Percentiles rank a stretch among this genome's conserved stretches.
phyloP scores from a whole-genome alignment of 35 echinoderm and acorn worm species.

The Strongylocentrotus purpuratus region DNA sequence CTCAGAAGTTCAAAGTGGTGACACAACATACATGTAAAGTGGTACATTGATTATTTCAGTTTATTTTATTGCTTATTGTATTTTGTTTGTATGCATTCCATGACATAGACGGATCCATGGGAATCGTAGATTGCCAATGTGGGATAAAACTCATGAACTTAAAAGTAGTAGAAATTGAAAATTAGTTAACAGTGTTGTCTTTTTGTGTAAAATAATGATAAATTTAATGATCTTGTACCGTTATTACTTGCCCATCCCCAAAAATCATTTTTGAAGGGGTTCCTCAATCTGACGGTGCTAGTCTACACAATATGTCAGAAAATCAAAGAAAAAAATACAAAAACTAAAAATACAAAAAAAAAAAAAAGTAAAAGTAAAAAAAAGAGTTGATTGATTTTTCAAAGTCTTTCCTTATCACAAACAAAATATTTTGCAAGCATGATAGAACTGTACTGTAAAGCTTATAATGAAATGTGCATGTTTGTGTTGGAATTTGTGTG shows the following conservation, averaged over 20 bases:
- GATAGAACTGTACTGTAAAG: conserved; percentile 1
- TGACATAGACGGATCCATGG: not conserved
- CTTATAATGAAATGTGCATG: conserved; percentile 21
- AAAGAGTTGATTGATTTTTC: conserved; percentile 41
- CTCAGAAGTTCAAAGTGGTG: not conserved
- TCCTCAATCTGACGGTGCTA: conserved; percentile 47
- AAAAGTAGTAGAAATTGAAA: not conserved
- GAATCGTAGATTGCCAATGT: conserved; percentile 6
- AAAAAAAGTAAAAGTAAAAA: not conserved
- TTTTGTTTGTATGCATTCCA: conserved; percentile 44
- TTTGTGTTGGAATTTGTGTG: conserved; percentile 30
- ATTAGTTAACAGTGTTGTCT: not conserved
- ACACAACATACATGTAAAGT: conserved; percentile 18
- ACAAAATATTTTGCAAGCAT: conserved; percentile 42
- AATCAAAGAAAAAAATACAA: not conserved
- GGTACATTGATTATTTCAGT: not conserved
- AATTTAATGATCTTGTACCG: not conserved
- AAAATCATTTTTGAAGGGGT: not conserved
- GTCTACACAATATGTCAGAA: conserved; percentile 33
- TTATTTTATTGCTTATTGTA: not conserved
- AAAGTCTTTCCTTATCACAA: conserved; percentile 49
- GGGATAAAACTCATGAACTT: conserved; percentile 29
- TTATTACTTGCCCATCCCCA: conserved; percentile 41
- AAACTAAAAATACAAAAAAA: not conserved
- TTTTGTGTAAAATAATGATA: conserved; percentile 1